phyloP scores from a whole-genome alignment of 2,113 vertebrate genomes.

The Falco punctatus region DNA sequence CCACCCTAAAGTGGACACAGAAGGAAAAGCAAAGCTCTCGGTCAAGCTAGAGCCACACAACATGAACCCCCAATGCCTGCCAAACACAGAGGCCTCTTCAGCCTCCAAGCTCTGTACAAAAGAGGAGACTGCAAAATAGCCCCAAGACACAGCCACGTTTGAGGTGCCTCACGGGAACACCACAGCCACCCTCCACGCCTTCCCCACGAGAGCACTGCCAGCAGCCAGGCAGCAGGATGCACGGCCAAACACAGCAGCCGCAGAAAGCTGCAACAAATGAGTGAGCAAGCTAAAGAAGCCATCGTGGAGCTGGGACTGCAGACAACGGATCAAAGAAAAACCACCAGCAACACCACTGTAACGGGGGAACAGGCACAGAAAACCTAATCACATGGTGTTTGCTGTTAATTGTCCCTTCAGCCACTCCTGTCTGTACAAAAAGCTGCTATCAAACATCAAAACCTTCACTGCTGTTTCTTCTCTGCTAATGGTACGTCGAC shows the following conservation, averaged over 20 bases:
- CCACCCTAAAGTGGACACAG: too few species aligned
- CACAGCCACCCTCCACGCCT: fast-evolving
- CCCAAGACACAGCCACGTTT: not conserved
- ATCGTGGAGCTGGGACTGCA: not conserved
- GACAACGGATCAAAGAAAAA: not conserved
- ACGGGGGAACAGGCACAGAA: not conserved
- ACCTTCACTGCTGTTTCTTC: not conserved
- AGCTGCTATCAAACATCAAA: not conserved
- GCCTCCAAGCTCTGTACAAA: not conserved
- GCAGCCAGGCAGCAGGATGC: not conserved
- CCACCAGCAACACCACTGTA: not conserved
- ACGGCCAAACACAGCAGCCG: not conserved
- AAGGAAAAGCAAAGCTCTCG: not conserved
- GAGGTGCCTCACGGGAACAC: not conserved
- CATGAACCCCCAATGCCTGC: not conserved
- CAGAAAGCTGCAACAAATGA: not conserved
- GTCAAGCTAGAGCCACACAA: not conserved
- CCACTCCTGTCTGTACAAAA: not conserved
- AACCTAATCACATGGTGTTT: not conserved
- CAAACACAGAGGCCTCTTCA: not conserved
- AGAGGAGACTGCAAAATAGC: not conserved
- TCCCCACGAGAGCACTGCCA: not conserved
- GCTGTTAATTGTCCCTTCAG: not conserved
- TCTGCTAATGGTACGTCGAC: not conserved
- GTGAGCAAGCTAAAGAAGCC: not conserved